phyloP scores from a whole-genome alignment of 2,888 invertebrate species.

The Quadroppia sp. region DNA sequence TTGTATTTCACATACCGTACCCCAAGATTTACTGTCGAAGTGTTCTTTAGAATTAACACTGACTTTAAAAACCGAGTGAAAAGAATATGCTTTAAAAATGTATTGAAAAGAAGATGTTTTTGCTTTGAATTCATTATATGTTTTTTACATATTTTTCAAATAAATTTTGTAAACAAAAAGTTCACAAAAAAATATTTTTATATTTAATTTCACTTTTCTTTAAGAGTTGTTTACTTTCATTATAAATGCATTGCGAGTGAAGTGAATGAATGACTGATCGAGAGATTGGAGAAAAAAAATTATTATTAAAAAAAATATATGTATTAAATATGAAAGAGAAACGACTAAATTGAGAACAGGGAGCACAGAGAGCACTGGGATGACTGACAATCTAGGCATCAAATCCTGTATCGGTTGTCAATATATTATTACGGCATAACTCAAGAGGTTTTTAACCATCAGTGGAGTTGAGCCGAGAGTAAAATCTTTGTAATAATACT shows the following conservation, averaged over 20 bases:
- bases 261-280: constrained; percentile 34
- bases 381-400: constrained; percentile 13
- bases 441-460: constrained; percentile 21
- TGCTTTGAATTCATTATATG: too few species aligned
- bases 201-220: constrained; percentile 24
- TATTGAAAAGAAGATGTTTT: too few species aligned
- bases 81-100: not conserved
- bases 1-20: constrained; percentile 9
- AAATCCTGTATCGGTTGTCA: constrained; percentile 28
- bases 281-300: constrained; percentile 40
- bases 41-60: constrained; percentile 12
- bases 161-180: constrained; percentile 26
- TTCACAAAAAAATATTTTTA: not conserved
- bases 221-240: constrained; percentile 24
- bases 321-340: not conserved
- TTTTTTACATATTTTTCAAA: constrained; percentile 29
- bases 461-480: constrained; percentile 4
- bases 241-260: constrained; percentile 34
- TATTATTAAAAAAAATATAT: constrained; percentile 32
- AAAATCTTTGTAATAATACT: constrained; percentile 22
- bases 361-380: not conserved
- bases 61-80: not conserved
- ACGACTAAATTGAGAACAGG: constrained; percentile 21
- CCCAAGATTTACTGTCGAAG: constrained; percentile 22
- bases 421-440: constrained; percentile 29